Evolutionary conservation across 2,888 invertebrate genomes (phyloP).

Genomic region (Drosophila buzzatii): DNA sequence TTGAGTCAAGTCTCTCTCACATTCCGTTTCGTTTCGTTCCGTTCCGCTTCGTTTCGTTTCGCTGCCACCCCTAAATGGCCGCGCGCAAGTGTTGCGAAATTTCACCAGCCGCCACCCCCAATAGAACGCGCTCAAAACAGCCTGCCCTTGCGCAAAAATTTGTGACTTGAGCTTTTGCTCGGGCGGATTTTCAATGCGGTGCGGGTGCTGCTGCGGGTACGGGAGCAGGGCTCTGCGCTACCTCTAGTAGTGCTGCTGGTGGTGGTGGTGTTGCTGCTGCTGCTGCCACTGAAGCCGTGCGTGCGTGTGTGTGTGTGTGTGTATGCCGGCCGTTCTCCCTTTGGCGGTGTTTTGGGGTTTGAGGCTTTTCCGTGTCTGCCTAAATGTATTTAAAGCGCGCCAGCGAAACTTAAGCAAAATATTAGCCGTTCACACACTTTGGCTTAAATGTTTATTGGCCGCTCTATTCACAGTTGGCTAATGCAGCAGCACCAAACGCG

Average conservation of each 20-base stretch:
- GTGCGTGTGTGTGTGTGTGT: slow-evolving; percentile 46
- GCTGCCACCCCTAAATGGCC: slow-evolving; percentile 71
- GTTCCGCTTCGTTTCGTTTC: slow-evolving; percentile 12
- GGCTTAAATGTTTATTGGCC: slow-evolving; percentile 1
- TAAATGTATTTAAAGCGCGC: slow-evolving; percentile 76
- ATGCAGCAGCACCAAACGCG: neutral
- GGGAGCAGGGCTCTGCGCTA: slow-evolving; percentile 8
- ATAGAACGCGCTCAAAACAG: slow-evolving; percentile 49
- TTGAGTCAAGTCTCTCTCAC: slow-evolving; percentile 21
- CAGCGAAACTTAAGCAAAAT: slow-evolving; percentile 30
- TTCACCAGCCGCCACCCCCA: slow-evolving; percentile 54
- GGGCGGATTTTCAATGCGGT: slow-evolving; percentile 38
- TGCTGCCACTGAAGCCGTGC: slow-evolving; percentile 26
- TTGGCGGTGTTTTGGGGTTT: slow-evolving; percentile 65
- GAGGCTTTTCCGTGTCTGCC: slow-evolving; percentile 80
- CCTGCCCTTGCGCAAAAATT: slow-evolving; percentile 79
- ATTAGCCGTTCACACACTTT: slow-evolving; percentile 24
- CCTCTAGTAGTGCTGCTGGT: neutral
- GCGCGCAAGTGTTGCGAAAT: slow-evolving; percentile 78
- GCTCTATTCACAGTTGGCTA: slow-evolving; percentile 8
- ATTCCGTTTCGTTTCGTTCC: slow-evolving; percentile 12
- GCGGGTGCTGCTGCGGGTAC: slow-evolving; percentile 4
- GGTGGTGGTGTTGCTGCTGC: neutral
- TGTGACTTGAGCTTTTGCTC: slow-evolving; percentile 75
- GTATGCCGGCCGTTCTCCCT: slow-evolving; percentile 72